Evolutionary conservation across 92 coral and sea anemone species (phyloP).

Genomic region (Desmophyllum pertusum): DNA sequence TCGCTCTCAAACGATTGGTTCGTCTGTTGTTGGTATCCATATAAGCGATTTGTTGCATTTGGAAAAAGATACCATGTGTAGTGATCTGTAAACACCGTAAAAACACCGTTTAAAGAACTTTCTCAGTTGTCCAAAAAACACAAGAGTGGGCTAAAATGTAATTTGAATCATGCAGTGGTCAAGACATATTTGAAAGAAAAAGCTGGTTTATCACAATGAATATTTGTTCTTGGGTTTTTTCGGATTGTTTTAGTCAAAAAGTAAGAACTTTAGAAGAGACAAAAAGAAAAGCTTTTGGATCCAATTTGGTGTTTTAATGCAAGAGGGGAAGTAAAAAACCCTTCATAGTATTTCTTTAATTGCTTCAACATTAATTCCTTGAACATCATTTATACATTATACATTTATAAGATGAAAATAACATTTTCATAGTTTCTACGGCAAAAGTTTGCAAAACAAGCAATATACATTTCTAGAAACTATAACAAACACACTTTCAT

Average conservation of each 20-base stretch:
- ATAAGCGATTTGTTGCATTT: neutral
- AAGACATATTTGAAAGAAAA: neutral
- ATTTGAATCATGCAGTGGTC: neutral
- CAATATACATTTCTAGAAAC: neutral
- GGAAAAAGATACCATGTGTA: slow-evolving; percentile 35
- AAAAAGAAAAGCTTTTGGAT: no score
- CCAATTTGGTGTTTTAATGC: no score
- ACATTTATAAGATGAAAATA: neutral
- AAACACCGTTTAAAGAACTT: neutral
- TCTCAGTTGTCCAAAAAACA: neutral
- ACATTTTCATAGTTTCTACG: neutral
- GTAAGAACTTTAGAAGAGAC: no score
- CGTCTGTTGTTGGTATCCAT: slow-evolving; percentile 1
- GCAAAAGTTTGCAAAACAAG: neutral
- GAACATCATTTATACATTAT: no score
- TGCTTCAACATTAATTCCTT: no score
- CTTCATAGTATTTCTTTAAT: no score
- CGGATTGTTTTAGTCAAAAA: no score
- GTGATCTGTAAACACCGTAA: neutral
- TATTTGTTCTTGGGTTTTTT: no score
- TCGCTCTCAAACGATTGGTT: slow-evolving; percentile 23
- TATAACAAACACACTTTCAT: neutral
- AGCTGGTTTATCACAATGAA: neutral
- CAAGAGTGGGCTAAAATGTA: neutral
- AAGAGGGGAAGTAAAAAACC: no score